Base-by-base conservation (phyloP, 2,888 invertebrate species). In the Atrina japonica region DNA sequence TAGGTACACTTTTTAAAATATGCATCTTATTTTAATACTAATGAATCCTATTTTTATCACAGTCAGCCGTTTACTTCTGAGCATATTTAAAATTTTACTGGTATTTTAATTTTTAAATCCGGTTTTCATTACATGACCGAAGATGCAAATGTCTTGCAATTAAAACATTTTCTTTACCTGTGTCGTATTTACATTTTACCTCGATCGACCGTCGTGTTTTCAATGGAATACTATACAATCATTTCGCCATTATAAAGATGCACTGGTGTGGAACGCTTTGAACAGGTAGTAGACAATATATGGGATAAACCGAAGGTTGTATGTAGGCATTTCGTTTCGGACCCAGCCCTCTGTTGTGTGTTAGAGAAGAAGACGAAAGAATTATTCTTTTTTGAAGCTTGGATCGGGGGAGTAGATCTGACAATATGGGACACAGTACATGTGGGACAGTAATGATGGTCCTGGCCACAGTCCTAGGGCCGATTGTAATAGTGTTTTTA, bases 401-500 rank as follows among this genome's bases (percentile, higher is more conserved):
- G 14, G 25, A 52, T 14, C 23, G 14, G 25, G 14, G 25, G 43
- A 41, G n/a, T n/a, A n/a, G 41, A 23, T 27, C 25, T 41, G 56
- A 14, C 35, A 75, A 63, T 29, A 81, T 81, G 81, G 73, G 65
- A 23, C 58, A 61, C 23, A 77, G 79, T 64, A 61, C 72, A 23
- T 82, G 82, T 66, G 82, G 74, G 45, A 80, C 77, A 1, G 75
- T 77, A 59, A 70, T 69, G 66, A 45, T 80, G 49, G 75, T 78
- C 16, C 45, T 72, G 6, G 85, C 86, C 18, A 84, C 81, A 3
- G 83, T 85, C 59, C 50, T 86, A 25, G 85, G 85, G 7, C 84
- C 84, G 3, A 77, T 83, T 55, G 84, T 83, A 3, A 68, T 88
- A 56, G 80, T 86, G 1, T 76, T 86, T 30, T 72, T 86, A 52